phyloP scores from a whole-genome alignment of 2,113 vertebrate genomes.

The Bothrops jararaca region DNA sequence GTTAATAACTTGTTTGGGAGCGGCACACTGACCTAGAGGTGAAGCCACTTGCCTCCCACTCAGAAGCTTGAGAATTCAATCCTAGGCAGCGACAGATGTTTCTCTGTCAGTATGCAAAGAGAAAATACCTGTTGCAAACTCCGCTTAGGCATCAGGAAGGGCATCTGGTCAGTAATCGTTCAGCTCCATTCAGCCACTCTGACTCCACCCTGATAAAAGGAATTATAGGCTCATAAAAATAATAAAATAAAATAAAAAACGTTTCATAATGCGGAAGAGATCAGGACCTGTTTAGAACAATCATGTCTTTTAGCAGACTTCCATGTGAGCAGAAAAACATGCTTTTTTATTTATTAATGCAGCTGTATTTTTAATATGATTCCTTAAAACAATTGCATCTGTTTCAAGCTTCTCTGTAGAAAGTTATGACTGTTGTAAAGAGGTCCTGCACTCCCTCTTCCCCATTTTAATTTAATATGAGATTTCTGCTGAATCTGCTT shows the following conservation, averaged over 20 bases:
- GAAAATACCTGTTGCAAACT: too few relatives aligned
- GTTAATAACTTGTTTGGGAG: neutral
- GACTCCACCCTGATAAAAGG: too few relatives aligned
- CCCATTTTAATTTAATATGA: neutral
- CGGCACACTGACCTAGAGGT: too few relatives aligned
- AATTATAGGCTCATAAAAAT: too few relatives aligned
- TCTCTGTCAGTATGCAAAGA: too few relatives aligned
- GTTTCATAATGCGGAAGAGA: neutral
- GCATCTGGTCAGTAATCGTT: too few relatives aligned
- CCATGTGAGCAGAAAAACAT: neutral
- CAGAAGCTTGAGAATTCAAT: too few relatives aligned
- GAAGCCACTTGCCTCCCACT: too few relatives aligned
- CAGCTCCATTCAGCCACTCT: too few relatives aligned
- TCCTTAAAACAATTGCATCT: neutral
- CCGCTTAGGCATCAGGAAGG: too few relatives aligned
- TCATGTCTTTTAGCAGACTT: neutral
- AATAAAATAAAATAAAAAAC: too few relatives aligned
- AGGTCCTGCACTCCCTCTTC: neutral
- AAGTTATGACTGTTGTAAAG: neutral
- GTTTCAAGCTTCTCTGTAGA: neutral
- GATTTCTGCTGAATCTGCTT: neutral
- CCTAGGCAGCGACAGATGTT: too few relatives aligned
- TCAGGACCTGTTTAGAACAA: neutral
- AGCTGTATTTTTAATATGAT: neutral
- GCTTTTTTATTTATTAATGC: neutral